Percentiles rank a stretch among this genome's conserved stretches.
Conservation (phyloP, 2,888 invertebrate genomes). For the Lysandra bellargus region DNA sequence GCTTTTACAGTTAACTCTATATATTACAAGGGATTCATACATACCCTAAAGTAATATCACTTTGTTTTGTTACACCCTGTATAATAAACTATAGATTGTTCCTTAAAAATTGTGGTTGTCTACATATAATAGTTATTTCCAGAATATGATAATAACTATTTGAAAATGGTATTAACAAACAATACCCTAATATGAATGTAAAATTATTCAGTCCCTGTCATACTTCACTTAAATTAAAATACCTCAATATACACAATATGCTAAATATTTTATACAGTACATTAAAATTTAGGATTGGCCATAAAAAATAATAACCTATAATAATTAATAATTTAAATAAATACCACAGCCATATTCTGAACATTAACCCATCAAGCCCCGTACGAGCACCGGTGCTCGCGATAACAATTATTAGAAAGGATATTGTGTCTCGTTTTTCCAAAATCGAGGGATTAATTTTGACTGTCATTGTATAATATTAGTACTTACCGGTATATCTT, state of each 20-base stretch:
- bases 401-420: too few relatives aligned
- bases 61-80: too few relatives aligned
- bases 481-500: conserved; percentile 81
- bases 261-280: neutral
- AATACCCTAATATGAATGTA: conserved; percentile 6
- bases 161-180: conserved; percentile 4
- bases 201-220: neutral
- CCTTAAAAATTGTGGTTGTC: neutral
- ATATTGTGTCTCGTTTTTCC: too few relatives aligned
- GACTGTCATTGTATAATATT: neutral
- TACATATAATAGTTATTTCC: neutral
- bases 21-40: too few relatives aligned
- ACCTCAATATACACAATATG: neutral
- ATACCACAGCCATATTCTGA: too few relatives aligned
- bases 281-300: neutral
- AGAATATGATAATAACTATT: neutral
- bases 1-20: too few relatives aligned
- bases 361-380: too few relatives aligned
- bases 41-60: too few relatives aligned
- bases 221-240: neutral
- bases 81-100: too few relatives aligned
- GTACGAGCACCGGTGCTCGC: too few relatives aligned
- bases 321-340: too few relatives aligned
- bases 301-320: too few relatives aligned
- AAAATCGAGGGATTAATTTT: neutral